These are phyloP conservation scores for Whitmania pigra DNA, from an alignment of 1,140 invertebrate genomes.

Conservation along the genomic window DNA sequence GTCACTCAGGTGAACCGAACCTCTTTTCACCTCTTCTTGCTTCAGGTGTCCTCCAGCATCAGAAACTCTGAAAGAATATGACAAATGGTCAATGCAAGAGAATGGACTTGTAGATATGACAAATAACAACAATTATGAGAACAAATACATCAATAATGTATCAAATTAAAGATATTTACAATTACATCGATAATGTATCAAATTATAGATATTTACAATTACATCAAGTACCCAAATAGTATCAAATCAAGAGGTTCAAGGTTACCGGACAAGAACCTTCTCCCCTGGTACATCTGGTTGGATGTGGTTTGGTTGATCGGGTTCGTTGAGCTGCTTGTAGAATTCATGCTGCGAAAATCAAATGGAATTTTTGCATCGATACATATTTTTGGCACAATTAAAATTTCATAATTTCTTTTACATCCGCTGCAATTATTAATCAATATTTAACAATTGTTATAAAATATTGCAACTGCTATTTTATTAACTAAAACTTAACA, in stretches of 20 bases:
- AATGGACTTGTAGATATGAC: background rate
- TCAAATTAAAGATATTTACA: background rate
- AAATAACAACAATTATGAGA: background rate
- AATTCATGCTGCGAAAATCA: background rate
- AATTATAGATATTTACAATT: too few relatives aligned
- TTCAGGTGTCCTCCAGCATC: conserved; percentile 15
- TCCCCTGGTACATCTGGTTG: background rate
- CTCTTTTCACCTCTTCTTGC: conserved; percentile 10
- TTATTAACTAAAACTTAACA: too few relatives aligned
- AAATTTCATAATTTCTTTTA: too few relatives aligned
- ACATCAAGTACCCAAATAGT: too few relatives aligned
- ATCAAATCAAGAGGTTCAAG: background rate
- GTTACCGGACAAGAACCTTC: background rate
- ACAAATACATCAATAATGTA: background rate
- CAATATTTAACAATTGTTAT: too few relatives aligned
- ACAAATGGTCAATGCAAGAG: background rate
- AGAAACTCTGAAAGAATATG: background rate
- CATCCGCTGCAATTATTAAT: too few relatives aligned
- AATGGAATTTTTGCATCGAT: too few relatives aligned
- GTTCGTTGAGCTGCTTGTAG: conserved; percentile 5
- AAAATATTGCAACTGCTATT: too few relatives aligned
- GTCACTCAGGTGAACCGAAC: background rate
- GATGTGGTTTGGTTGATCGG: conserved; percentile 8
- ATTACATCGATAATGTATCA: too few relatives aligned
- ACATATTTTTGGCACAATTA: too few relatives aligned